Evolutionary conservation across 2,797 vertebrate species (phyloP), one percentile per base, ranked within the genome.

Genomic region (Pagetopsis macropterus): DNA sequence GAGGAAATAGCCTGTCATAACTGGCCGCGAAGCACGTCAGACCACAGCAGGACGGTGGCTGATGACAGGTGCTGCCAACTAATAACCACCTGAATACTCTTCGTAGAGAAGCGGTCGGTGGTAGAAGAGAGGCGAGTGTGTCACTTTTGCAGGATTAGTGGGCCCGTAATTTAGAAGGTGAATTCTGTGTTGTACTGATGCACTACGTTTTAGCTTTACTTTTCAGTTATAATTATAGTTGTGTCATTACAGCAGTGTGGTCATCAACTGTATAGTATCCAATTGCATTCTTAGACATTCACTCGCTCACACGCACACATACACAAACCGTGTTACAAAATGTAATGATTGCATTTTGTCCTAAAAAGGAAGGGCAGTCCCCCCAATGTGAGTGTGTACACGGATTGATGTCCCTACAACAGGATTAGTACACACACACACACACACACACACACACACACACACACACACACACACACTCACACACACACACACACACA

Each of bases 41-140:
- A 64, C 27, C 13, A 3, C 6, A 19, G 54, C 43, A 73, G 60
- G 48, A 41, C 59, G 57, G 57, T 15, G 16, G 55, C 19, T 75
- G 50, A 76, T 73, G 63, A 64, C 59, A 70, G 75, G 44, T 67
- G 40, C 59, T 63, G 43, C 27, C 65, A 45, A 37, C 40, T 74
- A 71, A 80, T 76, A 70, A 76, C n/a, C 56, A 76, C 37, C 23
- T 40, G 44, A 40, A 69, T 11, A 0, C 27, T 59, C 41, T 21
- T 44, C 41, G 5, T 37, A 49, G 64, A 61, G 21, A 59, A 49
- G 15, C 3, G 1, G 44, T 43, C 44, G 62, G n/a, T 52, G 44
- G 44, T 61, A 23, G 50, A 17, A 11, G 45, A 67, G 45, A 54
- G 51, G 14, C 43, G 43, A 66, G 45, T 4, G 9, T 48, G 63